phyloP scores from a whole-genome alignment of 1,140 invertebrate genomes.

The Lepidotrigona ventralis region DNA sequence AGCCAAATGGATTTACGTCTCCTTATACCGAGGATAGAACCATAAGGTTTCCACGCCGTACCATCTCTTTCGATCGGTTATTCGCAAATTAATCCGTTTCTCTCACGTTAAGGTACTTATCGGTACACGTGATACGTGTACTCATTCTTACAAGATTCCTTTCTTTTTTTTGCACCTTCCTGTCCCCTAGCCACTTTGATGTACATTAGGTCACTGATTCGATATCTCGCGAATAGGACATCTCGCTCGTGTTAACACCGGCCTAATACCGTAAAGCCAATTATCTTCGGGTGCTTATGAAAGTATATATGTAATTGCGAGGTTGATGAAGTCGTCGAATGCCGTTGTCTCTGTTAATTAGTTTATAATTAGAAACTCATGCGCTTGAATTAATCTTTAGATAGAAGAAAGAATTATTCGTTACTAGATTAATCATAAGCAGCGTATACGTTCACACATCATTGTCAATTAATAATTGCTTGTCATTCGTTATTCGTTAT shows the following conservation, averaged over 20 bases:
- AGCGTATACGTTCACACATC: neutral
- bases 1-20: slow-evolving; percentile 68
- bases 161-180: neutral
- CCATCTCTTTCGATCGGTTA: slow-evolving; percentile 53
- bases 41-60: slow-evolving; percentile 70
- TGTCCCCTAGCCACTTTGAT: neutral
- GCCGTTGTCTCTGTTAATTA: neutral
- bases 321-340: no score
- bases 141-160: neutral
- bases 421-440: neutral
- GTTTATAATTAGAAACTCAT: neutral
- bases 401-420: neutral
- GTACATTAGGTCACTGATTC: neutral
- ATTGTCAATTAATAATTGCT: neutral
- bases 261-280: neutral
- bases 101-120: slow-evolving; percentile 32
- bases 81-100: slow-evolving; percentile 48
- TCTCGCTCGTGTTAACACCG: neutral
- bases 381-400: neutral
- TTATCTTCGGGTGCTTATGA: neutral
- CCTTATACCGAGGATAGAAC: slow-evolving; percentile 66
- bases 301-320: neutral
- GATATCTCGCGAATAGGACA: neutral
- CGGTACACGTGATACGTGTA: slow-evolving; percentile 28
- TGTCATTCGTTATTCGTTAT: neutral